Evolutionary conservation across 2,797 vertebrate genomes (phyloP), one percentile per base, ranked within the genome.

Genomic region (Propithecus perrieri): DNA sequence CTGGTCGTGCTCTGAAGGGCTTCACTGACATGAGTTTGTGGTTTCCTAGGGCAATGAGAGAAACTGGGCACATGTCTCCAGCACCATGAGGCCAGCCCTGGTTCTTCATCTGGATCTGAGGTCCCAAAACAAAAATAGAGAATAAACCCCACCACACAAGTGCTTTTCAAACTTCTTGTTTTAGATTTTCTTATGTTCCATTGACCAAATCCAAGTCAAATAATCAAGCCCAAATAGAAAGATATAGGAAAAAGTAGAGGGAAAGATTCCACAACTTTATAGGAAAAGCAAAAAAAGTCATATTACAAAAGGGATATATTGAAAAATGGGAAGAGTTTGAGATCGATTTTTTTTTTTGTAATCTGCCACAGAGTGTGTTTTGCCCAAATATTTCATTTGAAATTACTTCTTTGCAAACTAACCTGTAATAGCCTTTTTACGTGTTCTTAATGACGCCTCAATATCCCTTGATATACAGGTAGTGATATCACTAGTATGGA

Each of bases 361-460:
- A 57, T 72, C 85, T 86, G 20, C 10, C 12, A 67, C 28, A 79
- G 18, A 91, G 1, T 85, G 81, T 14, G 30, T 95, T 83, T 95
- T 84, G 6, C 14, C 28, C 38, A 91, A 75, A 87, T 69, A 87
- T 80, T 92, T 48, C 5, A 80, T 50, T 63, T 93, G 55, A 78
- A 95, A 87, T 86, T 20, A 69, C 24, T 84, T 81, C 50, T 76
- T 86, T 92, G 22, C 18, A 86, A 91, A 90, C 1, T 84, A 53
- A 65, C 33, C 83, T n/a, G 28, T 33, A 50, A 53, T 61, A 46
- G 14, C 48, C 18, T 80, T 48, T 80, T 80, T 57, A 9, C 28
- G 53, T 46, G 1, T 72, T 80, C 28, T 61, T 33, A 18, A 69
- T 7, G 35, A 20, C 74, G 55, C 9, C 20, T 89, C 84, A 79